Conservation (phyloP, 1,140 invertebrate species). For the Leguminivora glycinivorella region DNA sequence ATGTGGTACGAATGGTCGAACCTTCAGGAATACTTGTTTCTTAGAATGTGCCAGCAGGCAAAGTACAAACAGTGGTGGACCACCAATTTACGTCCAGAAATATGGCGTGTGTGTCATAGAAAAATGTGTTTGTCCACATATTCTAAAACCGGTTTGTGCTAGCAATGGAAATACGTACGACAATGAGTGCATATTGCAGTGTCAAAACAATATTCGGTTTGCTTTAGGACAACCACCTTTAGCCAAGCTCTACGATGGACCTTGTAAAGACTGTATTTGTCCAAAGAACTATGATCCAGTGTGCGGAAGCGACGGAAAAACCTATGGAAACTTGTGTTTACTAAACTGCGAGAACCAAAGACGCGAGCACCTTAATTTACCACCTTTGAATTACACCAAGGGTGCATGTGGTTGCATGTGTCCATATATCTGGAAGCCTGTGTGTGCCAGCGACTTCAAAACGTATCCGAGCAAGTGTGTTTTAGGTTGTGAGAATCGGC, state of each 20-base stretch:
- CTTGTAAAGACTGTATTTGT: neutral
- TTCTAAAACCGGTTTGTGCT: conserved; percentile 1
- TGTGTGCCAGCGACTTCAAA: conserved; percentile 27
- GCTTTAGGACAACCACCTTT: conserved; percentile 10
- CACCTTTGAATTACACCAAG: neutral
- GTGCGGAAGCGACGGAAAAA: conserved; percentile 1
- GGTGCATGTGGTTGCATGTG: conserved; percentile 2
- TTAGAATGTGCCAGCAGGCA: neutral
- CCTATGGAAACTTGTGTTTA: neutral
- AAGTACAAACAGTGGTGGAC: neutral
- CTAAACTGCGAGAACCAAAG: conserved; percentile 1
- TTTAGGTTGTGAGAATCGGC: conserved; percentile 35
- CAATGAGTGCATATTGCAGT: neutral
- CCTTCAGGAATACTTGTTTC: conserved; percentile 12
- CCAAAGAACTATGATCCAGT: conserved; percentile 19
- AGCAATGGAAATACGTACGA: conserved; percentile 16
- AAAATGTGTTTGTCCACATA: neutral
- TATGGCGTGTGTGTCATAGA: conserved; percentile 8
- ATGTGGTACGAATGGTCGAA: neutral
- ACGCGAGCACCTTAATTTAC: neutral
- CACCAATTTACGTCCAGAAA: neutral
- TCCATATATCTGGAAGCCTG: neutral
- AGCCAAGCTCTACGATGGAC: neutral
- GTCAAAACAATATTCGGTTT: neutral
- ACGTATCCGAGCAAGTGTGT: conserved; percentile 33